A percentile compares a stretch with the other conserved stretches of the same genome.
These are phyloP conservation scores for Pseudoips prasinana DNA, from an alignment of 2,888 invertebrate species.

Conservation along the genomic window DNA sequence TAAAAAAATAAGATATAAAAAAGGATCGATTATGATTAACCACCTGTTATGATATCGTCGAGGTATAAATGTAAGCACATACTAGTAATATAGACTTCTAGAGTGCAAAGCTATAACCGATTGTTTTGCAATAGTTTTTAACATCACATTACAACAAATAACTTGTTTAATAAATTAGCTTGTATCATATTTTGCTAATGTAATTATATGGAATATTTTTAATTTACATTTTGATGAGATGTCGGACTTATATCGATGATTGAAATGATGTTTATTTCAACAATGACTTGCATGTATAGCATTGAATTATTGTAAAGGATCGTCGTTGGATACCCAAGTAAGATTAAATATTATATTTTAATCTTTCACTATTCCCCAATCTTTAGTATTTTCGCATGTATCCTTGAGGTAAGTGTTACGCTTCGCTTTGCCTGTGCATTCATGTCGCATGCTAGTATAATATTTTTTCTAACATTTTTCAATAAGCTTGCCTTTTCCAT, in stretches of 20 bases:
- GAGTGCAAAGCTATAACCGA: constrained; percentile 75
- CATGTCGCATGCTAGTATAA: constrained; percentile 63
- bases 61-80: constrained; percentile 37
- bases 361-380: constrained; percentile 54
- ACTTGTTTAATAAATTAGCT: constrained; percentile 68
- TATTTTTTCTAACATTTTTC: constrained; percentile 41
- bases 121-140: constrained; percentile 79
- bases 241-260: constrained; percentile 35
- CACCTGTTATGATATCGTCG: constrained; percentile 17
- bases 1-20: too few species aligned
- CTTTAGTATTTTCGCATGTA: constrained; percentile 56
- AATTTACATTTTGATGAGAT: constrained; percentile 54
- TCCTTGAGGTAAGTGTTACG: constrained; percentile 60
- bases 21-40: too few species aligned
- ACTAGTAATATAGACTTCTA: constrained; percentile 61
- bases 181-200: constrained; percentile 72
- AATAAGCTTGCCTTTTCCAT: constrained; percentile 65
- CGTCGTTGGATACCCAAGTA: constrained; percentile 80
- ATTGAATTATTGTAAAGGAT: constrained; percentile 66
- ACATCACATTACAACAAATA: constrained; percentile 58
- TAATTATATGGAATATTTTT: constrained; percentile 52
- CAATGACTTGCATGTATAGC: constrained; percentile 63
- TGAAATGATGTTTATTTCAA: constrained; percentile 51
- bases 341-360: constrained; percentile 63
- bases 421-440: constrained; percentile 68